These are phyloP conservation scores for Drosophila testacea DNA, from an alignment of 2,888 invertebrate species.

Conservation along the genomic window DNA sequence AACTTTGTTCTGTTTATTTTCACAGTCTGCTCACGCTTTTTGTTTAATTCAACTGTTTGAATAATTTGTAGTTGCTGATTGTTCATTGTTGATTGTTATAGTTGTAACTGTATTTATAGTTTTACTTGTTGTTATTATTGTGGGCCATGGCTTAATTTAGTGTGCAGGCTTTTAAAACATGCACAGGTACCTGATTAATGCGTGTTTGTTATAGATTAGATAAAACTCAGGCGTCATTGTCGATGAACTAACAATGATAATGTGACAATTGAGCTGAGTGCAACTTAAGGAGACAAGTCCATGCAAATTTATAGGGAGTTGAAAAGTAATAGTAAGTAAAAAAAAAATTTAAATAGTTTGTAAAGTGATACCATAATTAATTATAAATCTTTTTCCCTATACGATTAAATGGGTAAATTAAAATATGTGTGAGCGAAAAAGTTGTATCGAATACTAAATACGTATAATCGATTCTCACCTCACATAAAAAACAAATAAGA, in stretches of 20 bases:
- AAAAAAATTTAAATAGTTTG: no score
- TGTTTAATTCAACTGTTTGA: slow-evolving; percentile 41
- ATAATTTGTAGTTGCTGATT: slow-evolving; percentile 35
- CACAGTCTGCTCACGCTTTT: slow-evolving; percentile 22
- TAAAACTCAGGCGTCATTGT: slow-evolving; percentile 40
- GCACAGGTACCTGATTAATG: slow-evolving; percentile 10
- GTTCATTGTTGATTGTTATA: slow-evolving; percentile 21
- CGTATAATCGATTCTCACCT: no score
- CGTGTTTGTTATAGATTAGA: slow-evolving; percentile 53
- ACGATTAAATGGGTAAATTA: no score
- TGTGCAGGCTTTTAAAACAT: slow-evolving; percentile 24
- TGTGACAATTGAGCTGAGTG: slow-evolving; percentile 30
- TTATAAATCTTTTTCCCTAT: no score
- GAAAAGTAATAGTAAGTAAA: no score
- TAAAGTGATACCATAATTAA: no score
- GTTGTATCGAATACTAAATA: no score
- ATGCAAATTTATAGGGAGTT: neutral
- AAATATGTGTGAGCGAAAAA: no score
- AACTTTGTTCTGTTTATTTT: slow-evolving; percentile 41
- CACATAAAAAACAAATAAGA: no score
- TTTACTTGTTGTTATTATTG: slow-evolving; percentile 10
- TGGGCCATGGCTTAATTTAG: slow-evolving; percentile 39
- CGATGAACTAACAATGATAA: slow-evolving; percentile 22
- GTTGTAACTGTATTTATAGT: slow-evolving; percentile 7
- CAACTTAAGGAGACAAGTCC: neutral